Conservation (phyloP, 1,140 invertebrate species). For the Drosophila lowei region DNA sequence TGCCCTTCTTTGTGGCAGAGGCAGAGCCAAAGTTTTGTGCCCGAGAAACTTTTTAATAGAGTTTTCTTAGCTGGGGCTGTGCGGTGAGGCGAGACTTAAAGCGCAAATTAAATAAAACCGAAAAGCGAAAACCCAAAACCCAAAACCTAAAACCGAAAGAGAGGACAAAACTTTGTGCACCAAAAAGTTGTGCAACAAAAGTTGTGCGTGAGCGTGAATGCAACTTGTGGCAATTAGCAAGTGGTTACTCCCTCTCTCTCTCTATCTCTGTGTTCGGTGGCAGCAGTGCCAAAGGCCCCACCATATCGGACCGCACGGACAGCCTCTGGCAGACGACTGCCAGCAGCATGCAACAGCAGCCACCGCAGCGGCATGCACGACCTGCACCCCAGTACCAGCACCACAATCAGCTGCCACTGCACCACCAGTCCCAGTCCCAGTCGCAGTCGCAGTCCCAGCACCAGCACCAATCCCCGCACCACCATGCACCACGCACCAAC, state of each 20-base stretch:
- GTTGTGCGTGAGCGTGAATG: constrained; percentile 18
- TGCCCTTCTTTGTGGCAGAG: not conserved
- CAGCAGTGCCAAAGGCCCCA: constrained; percentile 51
- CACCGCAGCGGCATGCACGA: constrained; percentile 53
- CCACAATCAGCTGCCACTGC: constrained; percentile 19
- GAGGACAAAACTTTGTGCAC: constrained; percentile 3
- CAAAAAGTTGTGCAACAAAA: constrained; percentile 16
- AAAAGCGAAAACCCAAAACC: not conserved
- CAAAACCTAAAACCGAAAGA: not conserved
- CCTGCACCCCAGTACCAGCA: constrained; percentile 50
- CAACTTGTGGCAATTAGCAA: constrained; percentile 61
- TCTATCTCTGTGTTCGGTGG: too few relatives aligned
- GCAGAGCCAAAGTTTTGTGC: constrained; percentile 32
- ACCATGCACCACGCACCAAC: constrained; percentile 45
- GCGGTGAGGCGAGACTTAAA: constrained; percentile 44
- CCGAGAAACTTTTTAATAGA: constrained; percentile 64
- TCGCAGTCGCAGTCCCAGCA: constrained; percentile 17
- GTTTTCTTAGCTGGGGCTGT: constrained; percentile 31
- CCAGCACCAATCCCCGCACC: constrained; percentile 41
- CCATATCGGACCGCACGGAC: constrained; percentile 78
- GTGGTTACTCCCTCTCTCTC: not conserved
- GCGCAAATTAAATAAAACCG: constrained; percentile 64
- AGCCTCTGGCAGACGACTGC: constrained; percentile 77
- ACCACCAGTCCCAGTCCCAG: constrained; percentile 21
- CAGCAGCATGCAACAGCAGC: constrained; percentile 66